These are phyloP conservation scores for Bos indicus DNA, from an alignment of 2,113 vertebrate species.

Conservation along the genomic window DNA sequence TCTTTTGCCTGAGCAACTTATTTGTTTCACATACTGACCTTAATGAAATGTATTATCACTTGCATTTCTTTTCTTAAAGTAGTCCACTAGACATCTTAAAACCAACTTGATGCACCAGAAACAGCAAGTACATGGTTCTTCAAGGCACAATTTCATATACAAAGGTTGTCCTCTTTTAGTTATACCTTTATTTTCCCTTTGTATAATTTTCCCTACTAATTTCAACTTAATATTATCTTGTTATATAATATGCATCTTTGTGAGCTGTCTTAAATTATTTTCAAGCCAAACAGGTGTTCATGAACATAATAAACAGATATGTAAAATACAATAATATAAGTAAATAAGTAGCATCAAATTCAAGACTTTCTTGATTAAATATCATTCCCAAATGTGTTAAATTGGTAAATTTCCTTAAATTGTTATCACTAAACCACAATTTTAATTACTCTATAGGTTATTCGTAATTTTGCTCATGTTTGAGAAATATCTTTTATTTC, in stretches of 20 bases:
- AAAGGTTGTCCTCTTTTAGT: not conserved
- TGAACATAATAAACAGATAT: not conserved
- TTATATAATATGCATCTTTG: not conserved
- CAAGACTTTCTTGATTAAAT: not conserved
- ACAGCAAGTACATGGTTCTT: not conserved
- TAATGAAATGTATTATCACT: not conserved
- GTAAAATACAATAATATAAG: not conserved
- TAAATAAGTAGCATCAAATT: not conserved
- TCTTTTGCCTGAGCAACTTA: not conserved
- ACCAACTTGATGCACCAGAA: not conserved
- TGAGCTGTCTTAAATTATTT: slow-evolving; percentile 18
- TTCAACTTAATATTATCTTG: not conserved
- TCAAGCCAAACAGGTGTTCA: not conserved
- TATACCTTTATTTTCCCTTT: not conserved
- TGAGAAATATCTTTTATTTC: not conserved
- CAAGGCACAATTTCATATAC: not conserved
- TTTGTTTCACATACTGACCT: not conserved
- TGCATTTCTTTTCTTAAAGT: not conserved
- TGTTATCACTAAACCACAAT: not conserved
- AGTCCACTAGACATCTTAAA: not conserved
- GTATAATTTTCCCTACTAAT: not conserved
- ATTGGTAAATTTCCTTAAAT: not conserved
- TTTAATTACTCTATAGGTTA: not conserved
- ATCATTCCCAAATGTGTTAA: not conserved
- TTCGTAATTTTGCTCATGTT: not conserved